Conservation (phyloP, 1,140 invertebrate genomes). For the Calliphora vicina region DNA sequence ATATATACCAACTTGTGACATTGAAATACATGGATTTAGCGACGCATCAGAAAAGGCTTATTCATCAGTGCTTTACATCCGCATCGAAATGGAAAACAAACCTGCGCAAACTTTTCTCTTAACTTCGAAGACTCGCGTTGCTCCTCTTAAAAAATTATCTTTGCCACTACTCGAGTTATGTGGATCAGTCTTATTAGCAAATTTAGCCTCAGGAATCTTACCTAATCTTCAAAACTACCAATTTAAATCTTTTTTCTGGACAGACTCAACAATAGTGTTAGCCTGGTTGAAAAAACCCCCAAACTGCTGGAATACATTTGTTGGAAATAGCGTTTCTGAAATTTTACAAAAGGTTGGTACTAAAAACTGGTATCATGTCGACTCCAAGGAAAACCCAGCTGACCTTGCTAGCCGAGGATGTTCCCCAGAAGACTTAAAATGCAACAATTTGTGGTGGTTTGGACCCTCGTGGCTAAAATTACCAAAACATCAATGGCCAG, state of each 20-base stretch:
- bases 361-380: not conserved
- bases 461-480: not conserved
- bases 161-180: not conserved
- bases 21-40: not conserved
- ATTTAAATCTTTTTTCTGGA: not conserved
- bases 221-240: not conserved
- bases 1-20: not conserved
- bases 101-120: no score
- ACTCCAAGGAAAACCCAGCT: not conserved
- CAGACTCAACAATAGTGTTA: not conserved
- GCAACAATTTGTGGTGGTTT: not conserved
- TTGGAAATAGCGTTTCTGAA: not conserved
- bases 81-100: no score
- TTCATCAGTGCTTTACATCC: no score
- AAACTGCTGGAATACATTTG: not conserved
- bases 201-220: no score
- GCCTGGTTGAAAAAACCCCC: not conserved
- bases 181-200: not conserved
- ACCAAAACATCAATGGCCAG: not conserved
- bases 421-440: not conserved
- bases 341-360: not conserved
- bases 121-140: not conserved
- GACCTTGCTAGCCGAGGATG: not conserved
- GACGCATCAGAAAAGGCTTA: not conserved
- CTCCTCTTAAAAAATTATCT: not conserved